These are phyloP conservation scores for Choristoneura fumiferana DNA, from an alignment of 1,140 invertebrate genomes.

Conservation along the genomic window DNA sequence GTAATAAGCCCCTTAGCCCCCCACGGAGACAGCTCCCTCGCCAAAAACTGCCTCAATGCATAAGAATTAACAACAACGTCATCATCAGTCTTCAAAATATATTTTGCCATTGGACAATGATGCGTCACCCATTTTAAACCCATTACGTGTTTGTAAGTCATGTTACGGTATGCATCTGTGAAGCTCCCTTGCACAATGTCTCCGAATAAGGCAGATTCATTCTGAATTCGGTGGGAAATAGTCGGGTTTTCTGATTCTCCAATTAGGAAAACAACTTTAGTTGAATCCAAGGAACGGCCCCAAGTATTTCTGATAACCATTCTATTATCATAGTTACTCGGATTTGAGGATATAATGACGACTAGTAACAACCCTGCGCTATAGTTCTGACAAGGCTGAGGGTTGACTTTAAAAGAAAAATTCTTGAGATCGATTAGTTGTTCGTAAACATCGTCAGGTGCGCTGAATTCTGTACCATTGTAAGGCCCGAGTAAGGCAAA, in stretches of 20 bases:
- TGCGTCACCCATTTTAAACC: constrained; percentile 89
- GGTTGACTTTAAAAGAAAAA: constrained; percentile 80
- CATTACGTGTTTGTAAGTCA: constrained; percentile 93
- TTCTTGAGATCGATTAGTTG: constrained; percentile 79
- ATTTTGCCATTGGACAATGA: constrained; percentile 84
- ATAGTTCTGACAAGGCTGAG: constrained; percentile 73
- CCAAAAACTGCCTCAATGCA: constrained; percentile 82
- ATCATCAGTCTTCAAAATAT: constrained; percentile 89
- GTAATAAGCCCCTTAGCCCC: constrained; percentile 81
- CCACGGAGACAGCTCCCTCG: constrained; percentile 76
- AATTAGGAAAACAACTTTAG: constrained; percentile 84
- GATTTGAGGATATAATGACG: constrained; percentile 84
- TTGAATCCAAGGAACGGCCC: constrained; percentile 73
- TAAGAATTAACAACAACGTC: constrained; percentile 88
- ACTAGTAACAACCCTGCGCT: constrained; percentile 76
- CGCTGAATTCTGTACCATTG: constrained; percentile 23
- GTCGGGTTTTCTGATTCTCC: constrained; percentile 77
- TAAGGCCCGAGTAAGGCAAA: constrained; percentile 35
- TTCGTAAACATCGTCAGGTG: constrained; percentile 34
- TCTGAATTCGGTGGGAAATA: constrained; percentile 72
- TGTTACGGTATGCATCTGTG: constrained; percentile 88
- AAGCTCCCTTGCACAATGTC: constrained; percentile 91
- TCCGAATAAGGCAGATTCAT: constrained; percentile 80
- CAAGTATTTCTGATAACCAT: constrained; percentile 83
- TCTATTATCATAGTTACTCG: constrained; percentile 81